A percentile compares a stretch with the other conserved stretches of the same genome.
These are phyloP conservation scores for Allacma fusca DNA, from an alignment of 2,888 invertebrate species.

Conservation along the genomic window DNA sequence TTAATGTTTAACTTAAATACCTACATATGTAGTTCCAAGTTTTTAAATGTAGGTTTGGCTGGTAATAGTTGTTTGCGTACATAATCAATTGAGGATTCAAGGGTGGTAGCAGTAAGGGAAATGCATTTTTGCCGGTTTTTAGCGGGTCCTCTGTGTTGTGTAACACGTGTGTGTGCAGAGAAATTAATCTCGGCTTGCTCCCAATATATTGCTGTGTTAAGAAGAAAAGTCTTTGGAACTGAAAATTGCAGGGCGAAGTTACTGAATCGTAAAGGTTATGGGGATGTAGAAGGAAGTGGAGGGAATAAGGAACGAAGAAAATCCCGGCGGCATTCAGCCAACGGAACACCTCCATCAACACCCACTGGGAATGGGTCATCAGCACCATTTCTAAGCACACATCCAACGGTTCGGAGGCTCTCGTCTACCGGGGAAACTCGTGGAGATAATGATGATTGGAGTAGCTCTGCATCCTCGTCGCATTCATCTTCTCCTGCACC, in stretches of 20 bases:
- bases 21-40: no score
- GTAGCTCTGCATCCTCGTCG: conserved; percentile 70
- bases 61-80: no score
- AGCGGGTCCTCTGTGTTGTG: no score
- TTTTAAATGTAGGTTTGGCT: no score
- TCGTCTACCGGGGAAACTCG: conserved; percentile 63
- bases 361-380: conserved; percentile 57
- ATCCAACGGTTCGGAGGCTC: conserved; percentile 55
- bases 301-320: conserved; percentile 73
- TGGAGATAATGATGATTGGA: conserved; percentile 66
- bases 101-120: no score
- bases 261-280: conserved; percentile 70
- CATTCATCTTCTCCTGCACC: conserved; percentile 63
- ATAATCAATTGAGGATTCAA: no score
- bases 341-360: conserved; percentile 67
- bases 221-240: no score
- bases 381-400: conserved; percentile 51
- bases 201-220: no score
- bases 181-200: no score
- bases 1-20: no score
- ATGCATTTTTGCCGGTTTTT: no score
- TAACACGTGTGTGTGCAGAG: no score
- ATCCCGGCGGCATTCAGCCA: conserved; percentile 78
- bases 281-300: conserved; percentile 52
- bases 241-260: conserved; percentile 72